Evolutionary conservation across 2,113 vertebrate species (phyloP).

Genomic region (Aviceda subcristata): DNA sequence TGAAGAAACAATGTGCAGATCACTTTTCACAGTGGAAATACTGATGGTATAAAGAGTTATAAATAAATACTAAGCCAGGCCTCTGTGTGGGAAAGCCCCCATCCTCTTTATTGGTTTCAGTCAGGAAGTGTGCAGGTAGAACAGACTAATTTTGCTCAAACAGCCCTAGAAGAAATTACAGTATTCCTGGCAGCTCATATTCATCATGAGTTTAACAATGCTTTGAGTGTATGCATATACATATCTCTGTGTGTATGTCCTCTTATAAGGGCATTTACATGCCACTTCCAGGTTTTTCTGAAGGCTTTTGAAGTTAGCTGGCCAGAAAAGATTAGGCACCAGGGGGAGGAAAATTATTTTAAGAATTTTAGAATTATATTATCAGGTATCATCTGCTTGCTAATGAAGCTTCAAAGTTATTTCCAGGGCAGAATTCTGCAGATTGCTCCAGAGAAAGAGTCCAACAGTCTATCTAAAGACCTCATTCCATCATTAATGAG

Average conservation of each 20-base stretch:
- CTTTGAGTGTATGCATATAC: neutral
- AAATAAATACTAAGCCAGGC: conserved; percentile 51
- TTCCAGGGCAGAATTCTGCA: conserved; percentile 40
- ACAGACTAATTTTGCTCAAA: neutral
- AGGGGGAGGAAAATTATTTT: conserved; percentile 41
- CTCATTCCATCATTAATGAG: conserved; percentile 47
- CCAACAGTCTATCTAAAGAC: neutral
- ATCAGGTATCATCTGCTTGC: conserved; percentile 60
- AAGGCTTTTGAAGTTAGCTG: conserved; percentile 36
- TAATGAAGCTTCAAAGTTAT: conserved; percentile 77
- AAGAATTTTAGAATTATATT: conserved; percentile 44
- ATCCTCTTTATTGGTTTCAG: neutral
- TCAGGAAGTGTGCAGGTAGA: neutral
- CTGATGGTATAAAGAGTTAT: conserved; percentile 4
- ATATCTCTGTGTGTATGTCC: neutral
- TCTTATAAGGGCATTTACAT: neutral
- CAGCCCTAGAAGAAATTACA: neutral
- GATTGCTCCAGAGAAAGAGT: conserved; percentile 59
- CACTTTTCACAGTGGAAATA: conserved; percentile 45
- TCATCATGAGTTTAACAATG: conserved; percentile 2
- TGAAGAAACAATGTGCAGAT: neutral
- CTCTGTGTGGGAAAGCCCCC: conserved; percentile 47
- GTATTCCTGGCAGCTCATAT: neutral
- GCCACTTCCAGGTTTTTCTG: conserved; percentile 7
- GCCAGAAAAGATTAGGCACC: conserved; percentile 15